phyloP scores from a whole-genome alignment of 2,888 invertebrate species.

The Hymenopus coronatus region DNA sequence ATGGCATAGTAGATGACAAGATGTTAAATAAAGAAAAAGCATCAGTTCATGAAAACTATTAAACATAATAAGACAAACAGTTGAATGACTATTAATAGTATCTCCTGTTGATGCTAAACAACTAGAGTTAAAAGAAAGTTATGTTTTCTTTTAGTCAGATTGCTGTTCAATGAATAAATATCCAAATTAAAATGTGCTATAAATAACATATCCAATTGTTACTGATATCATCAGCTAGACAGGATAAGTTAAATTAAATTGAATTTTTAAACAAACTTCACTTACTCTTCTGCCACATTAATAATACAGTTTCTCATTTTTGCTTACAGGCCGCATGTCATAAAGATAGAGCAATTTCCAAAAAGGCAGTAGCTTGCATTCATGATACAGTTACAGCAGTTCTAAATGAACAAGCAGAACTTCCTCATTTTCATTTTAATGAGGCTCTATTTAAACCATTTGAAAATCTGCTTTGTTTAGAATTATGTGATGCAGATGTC shows the following conservation, averaged over 20 bases:
- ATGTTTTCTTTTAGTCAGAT: too few species aligned
- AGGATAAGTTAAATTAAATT: background rate
- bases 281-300: background rate
- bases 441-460: conserved; percentile 93
- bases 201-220: too few species aligned
- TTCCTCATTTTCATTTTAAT: conserved; percentile 93
- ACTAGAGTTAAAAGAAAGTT: too few species aligned
- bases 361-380: conserved; percentile 82
- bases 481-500: conserved; percentile 89
- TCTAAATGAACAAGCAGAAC: conserved; percentile 80
- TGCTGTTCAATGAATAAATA: too few species aligned
- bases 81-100: too few species aligned
- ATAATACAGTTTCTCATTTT: background rate
- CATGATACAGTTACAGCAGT: conserved; percentile 88
- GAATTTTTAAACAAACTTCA: background rate
- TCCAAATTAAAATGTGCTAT: too few species aligned
- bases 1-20: too few species aligned
- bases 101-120: too few species aligned
- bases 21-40: too few species aligned
- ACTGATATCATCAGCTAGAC: too few species aligned
- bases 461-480: conserved; percentile 89
- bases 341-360: conserved; percentile 82
- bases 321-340: conserved; percentile 79
- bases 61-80: too few species aligned
- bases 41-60: too few species aligned